Evolutionary conservation across 2,113 vertebrate species (phyloP), one percentile per base, ranked within the genome.

Genomic region (Triplophysa rosa): DNA sequence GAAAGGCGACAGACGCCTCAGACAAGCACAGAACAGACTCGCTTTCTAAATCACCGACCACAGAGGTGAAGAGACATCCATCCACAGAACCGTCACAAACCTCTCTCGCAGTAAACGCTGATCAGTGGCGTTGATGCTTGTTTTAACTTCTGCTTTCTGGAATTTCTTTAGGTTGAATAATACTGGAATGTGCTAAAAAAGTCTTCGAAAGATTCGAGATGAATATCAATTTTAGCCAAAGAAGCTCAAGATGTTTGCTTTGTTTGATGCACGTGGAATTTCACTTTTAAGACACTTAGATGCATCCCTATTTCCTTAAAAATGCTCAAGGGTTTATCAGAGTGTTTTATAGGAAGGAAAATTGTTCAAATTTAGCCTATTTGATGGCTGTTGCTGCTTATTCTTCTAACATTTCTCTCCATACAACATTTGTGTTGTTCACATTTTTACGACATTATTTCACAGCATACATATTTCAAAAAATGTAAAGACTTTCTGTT

Each of bases 31-130:
- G 9, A 74, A 16, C 71, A 12, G 3, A 33, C 58, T 4, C 14
- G 2, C 72, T 47, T 23, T 29, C 59, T 75, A 75, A 63, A 75
- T 47, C 72, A 26, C 59, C 2, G n/a, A 33, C 70, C 29, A 42
- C 54, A 40, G 69, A 62, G 37, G 23, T 58, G 9, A n/a, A 63
- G 40, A 26, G 47, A 23, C 67, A 69, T 47, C 66, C 33, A 24
- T 63, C 40, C 62, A 45, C 54, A 42, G n/a, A 33, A 73, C 12
- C n/a, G 5, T 59, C 19, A 23, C 54, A 72, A 37, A 37, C 1
- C 33, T 19, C 33, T 12, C 69, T 72, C 69, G 40, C 29, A 59
- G 16, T 11, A 56, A 70, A 70, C 17, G 29, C 24, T 52, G 23
- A 2, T 70, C 19, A 40, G n/a, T 12, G 14, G 54, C 52, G 59